Evolutionary conservation across 2,888 invertebrate genomes (phyloP), one percentile per base, ranked within the genome.

Genomic region (Brassicogethes aeneus): DNA sequence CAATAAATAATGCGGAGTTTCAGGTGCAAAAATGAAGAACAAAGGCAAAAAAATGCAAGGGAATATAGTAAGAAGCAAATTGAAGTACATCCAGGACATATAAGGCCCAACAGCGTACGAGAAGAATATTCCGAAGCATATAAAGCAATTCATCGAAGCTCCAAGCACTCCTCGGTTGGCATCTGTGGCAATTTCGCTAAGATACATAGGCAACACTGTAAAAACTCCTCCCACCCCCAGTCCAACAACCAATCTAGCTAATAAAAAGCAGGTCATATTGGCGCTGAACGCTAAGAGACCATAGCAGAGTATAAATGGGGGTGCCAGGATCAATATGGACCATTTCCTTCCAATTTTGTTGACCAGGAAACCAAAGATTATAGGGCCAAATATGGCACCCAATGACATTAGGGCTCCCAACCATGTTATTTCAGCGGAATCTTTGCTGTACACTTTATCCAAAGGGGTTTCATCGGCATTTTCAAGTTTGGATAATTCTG

Each of bases 121-220:
- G 41, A 81, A 74, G 2, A 88, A 61, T 54, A 83, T 76, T 2
- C 89, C 90, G 2, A 77, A 36, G 1, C 70, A 71, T 31, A 88
- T 78, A 67, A 86, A 85, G 33, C 80, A 70, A 56, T 87, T 86
- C 54, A 91, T 78, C 43, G 86, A 79, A 0, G 91, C 84, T 1
- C 90, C 90, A 0, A 92, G 69, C 0, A 85, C 79, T 0, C 92
- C 92, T 47, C 93, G 73, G n/a, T 82, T 76, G 16, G 82, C 79
- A 43, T 83, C 80, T 70, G 86, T 82, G 3, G 90, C 77, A 34
- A 90, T 85, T 67, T 93, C 93, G 31, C 87, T 86, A 44, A 90
- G 79, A 67, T 92, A 93, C 77, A 90, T 85, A 0, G 92, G 89
- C 1, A 82, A 76, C 1, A 82, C 77, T 0, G 84, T 80, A 68